These are phyloP conservation scores for Zophobas atratus DNA, from an alignment of 1,140 invertebrate species.

Conservation along the genomic window DNA sequence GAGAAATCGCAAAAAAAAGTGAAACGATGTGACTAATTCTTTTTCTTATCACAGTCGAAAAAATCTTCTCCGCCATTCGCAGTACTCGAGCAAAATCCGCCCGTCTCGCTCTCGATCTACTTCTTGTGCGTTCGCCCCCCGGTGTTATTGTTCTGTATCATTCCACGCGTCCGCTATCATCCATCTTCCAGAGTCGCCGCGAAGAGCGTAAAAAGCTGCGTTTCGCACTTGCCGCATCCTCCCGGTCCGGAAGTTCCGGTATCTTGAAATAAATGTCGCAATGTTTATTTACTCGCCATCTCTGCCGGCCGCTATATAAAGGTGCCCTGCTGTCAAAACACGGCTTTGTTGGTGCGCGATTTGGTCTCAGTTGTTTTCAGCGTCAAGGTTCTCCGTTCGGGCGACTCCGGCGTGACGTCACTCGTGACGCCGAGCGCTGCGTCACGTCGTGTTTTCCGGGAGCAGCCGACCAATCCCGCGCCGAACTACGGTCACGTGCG, in stretches of 20 bases:
- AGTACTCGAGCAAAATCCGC: too few relatives aligned
- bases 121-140: too few relatives aligned
- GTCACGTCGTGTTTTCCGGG: constrained; percentile 69
- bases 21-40: too few relatives aligned
- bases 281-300: not conserved
- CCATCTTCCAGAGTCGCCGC: too few relatives aligned
- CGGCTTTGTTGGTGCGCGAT: constrained; percentile 21
- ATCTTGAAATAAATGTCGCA: not conserved
- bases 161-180: too few relatives aligned
- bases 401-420: constrained; percentile 58
- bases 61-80: too few relatives aligned
- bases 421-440: constrained; percentile 64
- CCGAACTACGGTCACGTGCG: constrained; percentile 71
- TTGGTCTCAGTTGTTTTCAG: constrained; percentile 43
- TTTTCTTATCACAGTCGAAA: too few relatives aligned
- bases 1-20: too few relatives aligned
- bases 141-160: too few relatives aligned
- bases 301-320: not conserved
- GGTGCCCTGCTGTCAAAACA: not conserved
- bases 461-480: constrained; percentile 64
- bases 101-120: too few relatives aligned
- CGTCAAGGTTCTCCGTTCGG: constrained; percentile 51
- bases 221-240: not conserved
- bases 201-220: not conserved
- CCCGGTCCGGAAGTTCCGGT: too few relatives aligned